phyloP scores from a whole-genome alignment of 2,113 vertebrate species.

The Rhinichthys klamathensis region DNA sequence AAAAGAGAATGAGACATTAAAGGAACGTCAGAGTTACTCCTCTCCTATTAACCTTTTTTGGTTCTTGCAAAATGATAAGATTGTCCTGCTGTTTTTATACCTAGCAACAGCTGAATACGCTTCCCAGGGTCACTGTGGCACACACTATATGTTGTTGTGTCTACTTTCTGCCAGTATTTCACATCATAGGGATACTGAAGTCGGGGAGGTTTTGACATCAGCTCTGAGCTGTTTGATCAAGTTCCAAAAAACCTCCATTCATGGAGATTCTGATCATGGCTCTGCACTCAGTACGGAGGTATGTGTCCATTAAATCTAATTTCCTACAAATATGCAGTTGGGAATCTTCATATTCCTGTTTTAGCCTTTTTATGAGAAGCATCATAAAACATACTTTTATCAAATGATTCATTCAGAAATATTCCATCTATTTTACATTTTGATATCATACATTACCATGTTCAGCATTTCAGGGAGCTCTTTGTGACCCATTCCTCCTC shows the following conservation, averaged over 20 bases:
- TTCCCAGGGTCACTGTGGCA: conserved; percentile 17
- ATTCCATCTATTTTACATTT: background rate
- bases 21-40: background rate
- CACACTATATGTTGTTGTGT: conserved; percentile 2
- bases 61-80: background rate
- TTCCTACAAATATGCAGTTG: background rate
- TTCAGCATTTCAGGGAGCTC: background rate
- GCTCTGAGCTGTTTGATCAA: background rate
- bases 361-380: background rate
- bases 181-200: background rate
- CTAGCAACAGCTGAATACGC: conserved; percentile 3
- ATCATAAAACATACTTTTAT: background rate
- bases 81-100: background rate
- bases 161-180: background rate
- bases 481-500: background rate
- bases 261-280: background rate
- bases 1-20: too few species aligned
- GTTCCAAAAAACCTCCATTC: background rate
- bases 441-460: background rate
- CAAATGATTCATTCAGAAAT: background rate
- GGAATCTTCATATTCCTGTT: background rate
- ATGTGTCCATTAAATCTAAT: background rate
- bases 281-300: background rate
- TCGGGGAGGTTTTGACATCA: background rate
- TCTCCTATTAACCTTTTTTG: background rate